These are phyloP conservation scores for Callinectes sapidus DNA, from an alignment of 2,888 invertebrate species.

Conservation along the genomic window DNA sequence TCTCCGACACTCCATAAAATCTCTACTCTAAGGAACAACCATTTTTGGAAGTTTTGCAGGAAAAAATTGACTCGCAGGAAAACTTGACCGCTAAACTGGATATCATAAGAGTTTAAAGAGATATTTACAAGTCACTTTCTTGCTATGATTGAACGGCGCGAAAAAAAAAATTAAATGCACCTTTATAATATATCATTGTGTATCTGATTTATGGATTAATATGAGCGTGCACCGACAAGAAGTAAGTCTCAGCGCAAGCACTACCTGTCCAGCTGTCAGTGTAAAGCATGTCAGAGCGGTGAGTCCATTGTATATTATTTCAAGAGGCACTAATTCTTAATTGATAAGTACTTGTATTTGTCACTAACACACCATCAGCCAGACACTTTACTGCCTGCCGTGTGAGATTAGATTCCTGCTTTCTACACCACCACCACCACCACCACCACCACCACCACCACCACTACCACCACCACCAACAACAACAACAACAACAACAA, in stretches of 20 bases:
- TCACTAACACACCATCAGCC: not conserved
- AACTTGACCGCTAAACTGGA: not conserved
- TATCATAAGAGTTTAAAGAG: not conserved
- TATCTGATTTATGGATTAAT: not conserved
- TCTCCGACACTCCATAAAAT: not conserved
- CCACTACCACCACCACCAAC: too few species aligned
- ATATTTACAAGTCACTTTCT: not conserved
- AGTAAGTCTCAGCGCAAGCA: not conserved
- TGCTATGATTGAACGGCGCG: not conserved
- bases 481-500: too few species aligned
- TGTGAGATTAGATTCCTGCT: not conserved
- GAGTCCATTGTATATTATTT: not conserved
- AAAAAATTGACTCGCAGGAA: not conserved
- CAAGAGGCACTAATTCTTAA: not conserved
- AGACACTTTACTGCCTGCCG: not conserved
- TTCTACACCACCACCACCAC: not conserved
- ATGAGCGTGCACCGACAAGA: not conserved
- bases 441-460: not conserved
- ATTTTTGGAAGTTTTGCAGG: not conserved
- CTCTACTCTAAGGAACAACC: not conserved
- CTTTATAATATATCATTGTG: not conserved
- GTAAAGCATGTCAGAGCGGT: not conserved
- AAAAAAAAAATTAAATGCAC: not conserved
- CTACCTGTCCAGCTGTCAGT: not conserved
- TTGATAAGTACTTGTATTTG: not conserved